Conservation (phyloP, 2,113 vertebrate species). For the Siniperca chuatsi region DNA sequence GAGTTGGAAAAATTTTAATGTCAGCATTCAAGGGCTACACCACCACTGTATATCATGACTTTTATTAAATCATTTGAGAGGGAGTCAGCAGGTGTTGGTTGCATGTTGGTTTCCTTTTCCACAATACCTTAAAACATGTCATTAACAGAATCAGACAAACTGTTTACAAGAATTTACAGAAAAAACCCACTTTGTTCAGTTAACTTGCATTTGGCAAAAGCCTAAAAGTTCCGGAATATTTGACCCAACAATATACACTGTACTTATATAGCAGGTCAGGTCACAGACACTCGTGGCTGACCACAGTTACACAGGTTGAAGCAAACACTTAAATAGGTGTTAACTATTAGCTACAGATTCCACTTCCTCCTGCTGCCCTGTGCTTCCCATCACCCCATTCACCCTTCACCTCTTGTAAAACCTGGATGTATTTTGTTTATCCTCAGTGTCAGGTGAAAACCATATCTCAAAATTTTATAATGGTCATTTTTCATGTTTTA, state of each 20-base stretch:
- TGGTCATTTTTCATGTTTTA: too few relatives aligned
- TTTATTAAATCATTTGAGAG: too few relatives aligned
- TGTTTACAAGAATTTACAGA: too few relatives aligned
- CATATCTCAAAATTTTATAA: background rate
- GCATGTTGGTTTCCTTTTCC: too few relatives aligned
- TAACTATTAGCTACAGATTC: background rate
- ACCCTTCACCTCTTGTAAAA: slow-evolving; percentile 13
- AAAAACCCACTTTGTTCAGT: too few relatives aligned
- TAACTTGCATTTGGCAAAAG: background rate
- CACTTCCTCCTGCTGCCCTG: slow-evolving; percentile 8
- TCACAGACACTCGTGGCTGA: background rate
- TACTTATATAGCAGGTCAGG: background rate
- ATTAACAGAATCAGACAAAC: too few relatives aligned
- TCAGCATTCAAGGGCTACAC: too few relatives aligned
- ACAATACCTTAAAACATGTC: too few relatives aligned
- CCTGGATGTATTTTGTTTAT: background rate
- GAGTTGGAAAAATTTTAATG: too few relatives aligned
- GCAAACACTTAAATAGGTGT: slow-evolving; percentile 25
- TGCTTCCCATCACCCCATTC: background rate
- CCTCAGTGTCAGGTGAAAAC: background rate
- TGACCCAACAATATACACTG: background rate
- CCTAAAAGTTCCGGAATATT: background rate
- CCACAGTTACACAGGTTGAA: slow-evolving; percentile 1
- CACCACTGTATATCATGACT: too few relatives aligned
- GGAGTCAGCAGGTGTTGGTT: too few relatives aligned